phyloP scores from a whole-genome alignment of 2,888 invertebrate species.

The Mythimna ferrago region DNA sequence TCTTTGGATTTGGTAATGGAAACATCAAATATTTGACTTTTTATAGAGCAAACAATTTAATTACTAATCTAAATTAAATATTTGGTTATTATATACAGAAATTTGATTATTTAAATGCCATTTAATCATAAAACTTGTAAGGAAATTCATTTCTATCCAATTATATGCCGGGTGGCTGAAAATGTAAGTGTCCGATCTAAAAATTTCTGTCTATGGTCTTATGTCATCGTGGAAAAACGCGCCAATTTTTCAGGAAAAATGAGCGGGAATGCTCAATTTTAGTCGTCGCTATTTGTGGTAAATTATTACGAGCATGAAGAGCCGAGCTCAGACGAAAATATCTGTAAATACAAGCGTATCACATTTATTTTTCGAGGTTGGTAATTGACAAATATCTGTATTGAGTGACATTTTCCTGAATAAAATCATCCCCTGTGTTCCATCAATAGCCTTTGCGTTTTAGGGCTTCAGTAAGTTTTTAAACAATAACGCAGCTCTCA shows the following conservation, averaged over 20 bases:
- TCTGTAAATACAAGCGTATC: too few relatives aligned
- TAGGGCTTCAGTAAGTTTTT: too few relatives aligned
- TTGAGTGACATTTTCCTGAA: too few relatives aligned
- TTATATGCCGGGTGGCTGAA: slow-evolving; percentile 3
- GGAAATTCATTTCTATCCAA: not conserved
- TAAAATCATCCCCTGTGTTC: too few relatives aligned
- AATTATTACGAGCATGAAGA: too few relatives aligned
- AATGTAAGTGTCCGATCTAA: not conserved
- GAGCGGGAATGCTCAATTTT: slow-evolving; percentile 29
- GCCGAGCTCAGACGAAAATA: too few relatives aligned
- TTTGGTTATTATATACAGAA: not conserved
- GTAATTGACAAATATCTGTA: too few relatives aligned
- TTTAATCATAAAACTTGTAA: not conserved
- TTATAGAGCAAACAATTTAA: not conserved
- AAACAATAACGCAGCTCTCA: too few relatives aligned
- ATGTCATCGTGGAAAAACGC: not conserved
- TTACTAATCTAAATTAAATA: not conserved
- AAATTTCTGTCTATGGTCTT: slow-evolving; percentile 23
- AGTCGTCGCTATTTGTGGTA: too few relatives aligned
- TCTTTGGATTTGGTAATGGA: slow-evolving; percentile 5
- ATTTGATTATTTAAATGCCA: not conserved
- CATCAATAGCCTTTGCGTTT: too few relatives aligned
- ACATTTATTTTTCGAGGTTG: too few relatives aligned
- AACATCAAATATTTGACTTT: not conserved
- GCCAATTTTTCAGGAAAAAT: slow-evolving; percentile 12